A percentile compares a stretch with the other conserved stretches of the same genome.
Evolutionary conservation across 2,888 invertebrate species (phyloP).

Genomic region (Callinectes sapidus): DNA sequence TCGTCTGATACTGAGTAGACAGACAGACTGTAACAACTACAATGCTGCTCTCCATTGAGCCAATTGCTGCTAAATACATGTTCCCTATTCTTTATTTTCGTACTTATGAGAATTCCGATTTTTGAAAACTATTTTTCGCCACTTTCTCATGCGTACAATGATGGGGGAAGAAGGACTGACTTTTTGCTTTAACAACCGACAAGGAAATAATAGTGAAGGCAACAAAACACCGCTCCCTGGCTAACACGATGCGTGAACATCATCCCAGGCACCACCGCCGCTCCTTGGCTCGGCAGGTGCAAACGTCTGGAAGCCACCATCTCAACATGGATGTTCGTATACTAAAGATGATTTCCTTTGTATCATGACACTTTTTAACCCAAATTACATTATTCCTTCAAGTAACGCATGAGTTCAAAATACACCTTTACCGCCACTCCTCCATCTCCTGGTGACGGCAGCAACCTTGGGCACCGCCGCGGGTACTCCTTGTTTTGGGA

Average conservation of each 20-base stretch:
- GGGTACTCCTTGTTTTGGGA: conserved; percentile 8
- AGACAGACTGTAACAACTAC: neutral
- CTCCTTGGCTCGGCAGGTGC: neutral
- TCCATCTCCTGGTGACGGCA: neutral
- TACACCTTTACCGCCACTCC: neutral
- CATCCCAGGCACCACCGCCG: neutral
- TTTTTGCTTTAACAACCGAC: neutral
- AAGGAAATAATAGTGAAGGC: neutral
- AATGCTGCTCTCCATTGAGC: no score
- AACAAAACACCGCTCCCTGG: neutral
- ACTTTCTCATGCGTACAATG: neutral
- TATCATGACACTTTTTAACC: neutral
- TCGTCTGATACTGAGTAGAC: neutral
- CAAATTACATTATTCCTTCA: neutral
- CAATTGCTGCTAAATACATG: no score
- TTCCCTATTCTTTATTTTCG: neutral
- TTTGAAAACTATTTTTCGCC: neutral
- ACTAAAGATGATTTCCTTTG: neutral
- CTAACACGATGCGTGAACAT: neutral
- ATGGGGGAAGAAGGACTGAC: neutral
- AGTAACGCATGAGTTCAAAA: neutral
- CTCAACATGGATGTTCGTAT: neutral
- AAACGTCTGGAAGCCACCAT: neutral
- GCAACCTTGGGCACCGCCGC: neutral
- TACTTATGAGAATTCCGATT: neutral